Base-by-base conservation (phyloP, 2,888 invertebrate genomes). In the Aleiodes leptofemur region DNA sequence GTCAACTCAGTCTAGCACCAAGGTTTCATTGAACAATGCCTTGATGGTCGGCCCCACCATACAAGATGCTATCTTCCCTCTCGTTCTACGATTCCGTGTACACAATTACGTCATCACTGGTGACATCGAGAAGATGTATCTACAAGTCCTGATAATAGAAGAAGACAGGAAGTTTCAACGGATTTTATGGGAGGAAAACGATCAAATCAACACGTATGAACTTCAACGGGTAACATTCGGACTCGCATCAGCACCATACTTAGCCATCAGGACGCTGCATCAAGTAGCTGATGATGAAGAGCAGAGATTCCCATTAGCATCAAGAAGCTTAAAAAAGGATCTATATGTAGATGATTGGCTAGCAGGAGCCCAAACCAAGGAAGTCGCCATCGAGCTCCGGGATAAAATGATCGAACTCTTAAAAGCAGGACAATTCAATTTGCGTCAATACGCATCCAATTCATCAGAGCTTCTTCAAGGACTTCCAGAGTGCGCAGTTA, bases 121-220 rank as follows among this genome's bases (percentile, higher is more conserved):
- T 53, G 53, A 53, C 6, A 53, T 53, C 6, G n/a, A 53, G 53
- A 14, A 53, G 16, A 53, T 53, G 53, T 53, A 53, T n/a, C 14
- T 84, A 0, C 82, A 83, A 69, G 48, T 86, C 0, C 11, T 29
- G 0, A 64, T 82, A 0, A 68, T 51, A 3, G 66, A 69, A 0
- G 77, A 81, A 5, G 83, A 86, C 74, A 53, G 79, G 0, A 77
- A 80, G 9, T 82, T 74, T 31, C 84, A 85, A 38, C 72, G 81
- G 3, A 86, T 88, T 13, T 11, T 88, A 0, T 87, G 87, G 86
- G 53, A 76, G 0, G 51, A 74, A 4, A 34, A 76, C 1, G 74
- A 73, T 11, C 11, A 61, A 9, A 38, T 83, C 0, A 31, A 69
- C 0, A 72, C 61, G 0, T 84, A 78, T n/a, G 59, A 82, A 23